phyloP scores from a whole-genome alignment of 2,888 invertebrate species.

The Chrysotoxum bicinctum region DNA sequence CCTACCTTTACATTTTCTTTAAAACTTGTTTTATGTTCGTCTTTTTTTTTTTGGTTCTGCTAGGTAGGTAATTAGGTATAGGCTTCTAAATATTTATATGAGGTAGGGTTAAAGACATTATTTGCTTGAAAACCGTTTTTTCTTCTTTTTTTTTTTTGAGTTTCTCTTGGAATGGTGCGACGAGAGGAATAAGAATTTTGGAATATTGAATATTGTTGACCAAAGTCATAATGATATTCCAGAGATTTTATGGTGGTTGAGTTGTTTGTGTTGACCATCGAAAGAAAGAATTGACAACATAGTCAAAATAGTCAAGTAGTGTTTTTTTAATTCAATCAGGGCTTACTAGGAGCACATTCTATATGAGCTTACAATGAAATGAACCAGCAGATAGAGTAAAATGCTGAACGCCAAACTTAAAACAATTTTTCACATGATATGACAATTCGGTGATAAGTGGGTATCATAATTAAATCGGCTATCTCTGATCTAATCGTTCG shows the following conservation, averaged over 20 bases:
- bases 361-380: no score
- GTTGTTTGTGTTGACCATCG: background rate
- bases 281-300: no score
- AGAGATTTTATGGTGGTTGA: background rate
- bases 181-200: background rate
- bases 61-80: background rate
- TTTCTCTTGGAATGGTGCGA: conserved; percentile 34
- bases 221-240: background rate
- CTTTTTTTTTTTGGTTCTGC: background rate
- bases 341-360: no score
- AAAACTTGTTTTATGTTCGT: conserved; percentile 1
- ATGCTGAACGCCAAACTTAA: no score
- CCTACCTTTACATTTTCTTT: background rate
- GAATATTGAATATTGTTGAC: background rate
- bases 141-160: background rate
- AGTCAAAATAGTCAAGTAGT: no score
- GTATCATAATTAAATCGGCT: no score
- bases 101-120: conserved; percentile 48
- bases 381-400: no score
- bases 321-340: no score
- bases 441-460: no score
- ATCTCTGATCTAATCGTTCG: no score
- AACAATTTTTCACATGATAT: no score
- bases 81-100: conserved; percentile 50
- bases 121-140: conserved; percentile 11